These are phyloP conservation scores for Peromyscus aztecus DNA, from an alignment of 2,797 vertebrate species.

Conservation along the genomic window DNA sequence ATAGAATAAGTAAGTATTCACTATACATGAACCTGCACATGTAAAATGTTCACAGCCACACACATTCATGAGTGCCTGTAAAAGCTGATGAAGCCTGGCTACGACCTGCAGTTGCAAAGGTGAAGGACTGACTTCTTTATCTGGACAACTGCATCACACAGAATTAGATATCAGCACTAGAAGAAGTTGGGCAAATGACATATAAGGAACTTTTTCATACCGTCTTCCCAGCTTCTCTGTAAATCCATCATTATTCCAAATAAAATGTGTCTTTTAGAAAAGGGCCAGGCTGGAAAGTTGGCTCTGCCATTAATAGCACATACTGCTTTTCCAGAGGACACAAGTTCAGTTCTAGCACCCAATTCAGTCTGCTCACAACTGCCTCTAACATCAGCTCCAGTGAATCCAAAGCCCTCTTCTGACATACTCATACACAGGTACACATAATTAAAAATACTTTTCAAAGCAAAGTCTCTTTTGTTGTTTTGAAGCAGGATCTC, in stretches of 20 bases:
- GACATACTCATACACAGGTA: neutral
- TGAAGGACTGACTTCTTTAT: neutral
- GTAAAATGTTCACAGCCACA: neutral
- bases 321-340: neutral
- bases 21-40: neutral
- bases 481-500: neutral
- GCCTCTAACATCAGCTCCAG: neutral
- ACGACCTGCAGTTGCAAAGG: neutral
- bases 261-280: neutral
- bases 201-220: neutral
- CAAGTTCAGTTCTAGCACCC: neutral
- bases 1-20: too few species aligned
- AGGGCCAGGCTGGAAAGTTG: too few species aligned
- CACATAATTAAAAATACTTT: neutral
- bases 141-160: neutral
- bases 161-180: constrained; percentile 1
- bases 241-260: neutral
- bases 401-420: neutral
- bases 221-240: constrained; percentile 30
- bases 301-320: neutral
- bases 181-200: neutral
- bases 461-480: neutral
- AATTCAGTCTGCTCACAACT: neutral
- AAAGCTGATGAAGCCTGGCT: neutral
- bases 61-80: neutral